phyloP scores from a whole-genome alignment of 2,888 invertebrate genomes.

The Epicampocera succincta region DNA sequence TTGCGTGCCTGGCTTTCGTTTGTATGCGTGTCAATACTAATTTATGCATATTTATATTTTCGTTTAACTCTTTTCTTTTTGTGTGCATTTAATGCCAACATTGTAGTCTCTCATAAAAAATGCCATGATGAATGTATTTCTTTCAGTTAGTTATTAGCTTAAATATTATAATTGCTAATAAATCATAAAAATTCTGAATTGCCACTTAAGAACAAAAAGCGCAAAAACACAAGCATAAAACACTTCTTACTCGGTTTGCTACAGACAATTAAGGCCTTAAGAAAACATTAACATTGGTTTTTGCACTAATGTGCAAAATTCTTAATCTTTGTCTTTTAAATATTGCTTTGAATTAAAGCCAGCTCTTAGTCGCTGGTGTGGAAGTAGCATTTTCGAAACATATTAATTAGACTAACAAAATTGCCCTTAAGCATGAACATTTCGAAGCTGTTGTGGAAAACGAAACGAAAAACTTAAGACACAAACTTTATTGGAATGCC shows the following conservation, averaged over 20 bases:
- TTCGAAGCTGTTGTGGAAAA: not conserved
- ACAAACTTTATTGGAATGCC: constrained; percentile 25
- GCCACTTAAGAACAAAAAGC: constrained; percentile 26
- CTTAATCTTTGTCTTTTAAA: constrained; percentile 34
- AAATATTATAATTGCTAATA: constrained; percentile 65
- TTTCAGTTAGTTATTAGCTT: constrained; percentile 41
- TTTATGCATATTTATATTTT: constrained; percentile 60
- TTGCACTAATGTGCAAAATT: constrained; percentile 61
- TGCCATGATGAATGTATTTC: constrained; percentile 63
- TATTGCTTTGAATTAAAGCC: constrained; percentile 42
- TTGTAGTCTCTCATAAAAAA: constrained; percentile 65
- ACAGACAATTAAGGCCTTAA: constrained; percentile 56
- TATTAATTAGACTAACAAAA: constrained; percentile 43
- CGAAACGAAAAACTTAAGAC: constrained; percentile 53
- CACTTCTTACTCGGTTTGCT: not conserved
- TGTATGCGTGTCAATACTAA: constrained; percentile 63
- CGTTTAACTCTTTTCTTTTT: constrained; percentile 10
- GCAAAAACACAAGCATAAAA: not conserved
- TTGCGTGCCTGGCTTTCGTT: constrained; percentile 52
- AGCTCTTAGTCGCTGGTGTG: not conserved
- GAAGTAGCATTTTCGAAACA: constrained; percentile 3
- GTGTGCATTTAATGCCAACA: constrained; percentile 24
- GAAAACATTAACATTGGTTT: constrained; percentile 60
- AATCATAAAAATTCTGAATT: constrained; percentile 52
- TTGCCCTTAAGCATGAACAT: constrained; percentile 45